Base-by-base conservation (phyloP, 2,113 vertebrate genomes). In the Scortum barcoo region DNA sequence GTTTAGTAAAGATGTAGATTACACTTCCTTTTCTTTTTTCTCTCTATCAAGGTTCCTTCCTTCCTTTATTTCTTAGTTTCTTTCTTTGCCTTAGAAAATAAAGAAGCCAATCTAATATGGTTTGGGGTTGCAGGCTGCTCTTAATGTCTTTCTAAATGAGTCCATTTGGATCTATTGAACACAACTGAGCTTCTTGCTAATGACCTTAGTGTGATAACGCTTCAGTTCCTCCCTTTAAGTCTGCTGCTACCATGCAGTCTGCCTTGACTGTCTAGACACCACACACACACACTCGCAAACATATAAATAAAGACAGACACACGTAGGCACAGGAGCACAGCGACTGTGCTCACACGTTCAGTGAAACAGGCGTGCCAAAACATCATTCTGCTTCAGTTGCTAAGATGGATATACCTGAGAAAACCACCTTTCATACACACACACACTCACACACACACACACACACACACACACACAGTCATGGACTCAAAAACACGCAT, bases 91-190 rank as follows among this genome's bases (percentile, higher is more conserved):
- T 78, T 36, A 8, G 79, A 76, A 67, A 77, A 86, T 81, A 78
- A 73, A 82, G 81, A 77, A 77, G 42, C 63, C 44, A 72, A 85
- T 87, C 57, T 81, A 68, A 76, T 84, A 71, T 65, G 62, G 70
- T 73, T 86, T 86, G 51, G 65, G 38, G 66, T 90, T 78, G 82
- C 81, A 84, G 81, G 71, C 84, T 88, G 72, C 38, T 78, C 66
- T 70, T 91, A 91, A 90, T 85, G 84, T 83, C 72, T 81, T 76
- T 88, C 80, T 89, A 88, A 92, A 92, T 86, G 60, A 76, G 70
- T 65, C 81, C 50, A 84, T 91, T 91, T 91, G 76, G 78, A 78
- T 86, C 72, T 81, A 79, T 80, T 88, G 80, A 91, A 86, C 70
- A 87, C 80, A 72, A 57, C 76, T 84, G 74, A 86, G 84, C 80